Conservation (phyloP, 2,797 vertebrate genomes). For the Oreortyx pictus region DNA sequence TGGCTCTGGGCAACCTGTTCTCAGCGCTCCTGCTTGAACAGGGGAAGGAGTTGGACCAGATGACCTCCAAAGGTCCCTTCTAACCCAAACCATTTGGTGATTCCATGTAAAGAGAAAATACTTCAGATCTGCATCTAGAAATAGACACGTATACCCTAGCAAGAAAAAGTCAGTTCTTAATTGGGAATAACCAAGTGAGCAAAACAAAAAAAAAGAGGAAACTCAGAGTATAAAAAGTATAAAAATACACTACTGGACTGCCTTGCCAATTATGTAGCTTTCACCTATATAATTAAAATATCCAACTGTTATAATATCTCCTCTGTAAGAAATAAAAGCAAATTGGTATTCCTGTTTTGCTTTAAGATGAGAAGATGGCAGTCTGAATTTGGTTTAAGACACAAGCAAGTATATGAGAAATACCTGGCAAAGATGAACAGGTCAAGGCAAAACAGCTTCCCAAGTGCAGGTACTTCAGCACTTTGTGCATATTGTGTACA, state of each 20-base stretch:
- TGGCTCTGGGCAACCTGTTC: not conserved
- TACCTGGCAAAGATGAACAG: not conserved
- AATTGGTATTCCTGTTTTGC: not conserved
- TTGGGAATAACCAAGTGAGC: not conserved
- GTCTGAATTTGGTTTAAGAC: not conserved
- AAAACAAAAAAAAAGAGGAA: not conserved
- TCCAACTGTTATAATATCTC: not conserved
- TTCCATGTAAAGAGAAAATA: not conserved
- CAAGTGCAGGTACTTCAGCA: not conserved
- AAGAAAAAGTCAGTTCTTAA: not conserved
- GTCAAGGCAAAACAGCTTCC: not conserved
- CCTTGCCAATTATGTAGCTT: not conserved
- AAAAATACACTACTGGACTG: not conserved
- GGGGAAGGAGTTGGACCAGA: not conserved
- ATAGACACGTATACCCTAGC: not conserved
- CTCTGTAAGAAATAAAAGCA: not conserved
- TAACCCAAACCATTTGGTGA: not conserved
- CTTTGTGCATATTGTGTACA: not conserved
- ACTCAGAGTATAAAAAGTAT: not conserved
- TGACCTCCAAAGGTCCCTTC: not conserved
- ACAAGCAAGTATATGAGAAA: not conserved
- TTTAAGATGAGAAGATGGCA: not conserved
- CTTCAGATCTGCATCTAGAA: not conserved
- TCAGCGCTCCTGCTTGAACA: not conserved
- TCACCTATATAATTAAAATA: not conserved